Evolutionary conservation across 2,797 vertebrate species (phyloP).

Genomic region (Paramormyrops hopkinsi): DNA sequence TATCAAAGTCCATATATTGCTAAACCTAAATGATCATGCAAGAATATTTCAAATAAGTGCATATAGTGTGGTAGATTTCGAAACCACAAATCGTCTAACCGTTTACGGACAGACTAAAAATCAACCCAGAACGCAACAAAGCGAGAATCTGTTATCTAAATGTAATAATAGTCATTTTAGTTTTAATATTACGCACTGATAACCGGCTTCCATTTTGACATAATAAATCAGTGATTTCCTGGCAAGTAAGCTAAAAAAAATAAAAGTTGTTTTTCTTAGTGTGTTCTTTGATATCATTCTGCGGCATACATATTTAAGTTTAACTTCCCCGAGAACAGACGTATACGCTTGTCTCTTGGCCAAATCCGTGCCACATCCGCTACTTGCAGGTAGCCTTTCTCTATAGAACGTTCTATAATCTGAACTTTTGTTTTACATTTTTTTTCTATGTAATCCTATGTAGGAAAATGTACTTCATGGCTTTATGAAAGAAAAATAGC

Average conservation of each 20-base stretch:
- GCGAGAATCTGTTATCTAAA: not conserved
- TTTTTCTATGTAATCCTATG: not conserved
- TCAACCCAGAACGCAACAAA: not conserved
- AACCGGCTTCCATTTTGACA: not conserved
- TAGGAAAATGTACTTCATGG: not conserved
- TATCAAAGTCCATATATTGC: not conserved
- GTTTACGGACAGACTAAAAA: not conserved
- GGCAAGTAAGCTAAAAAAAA: not conserved
- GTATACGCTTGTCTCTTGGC: not conserved
- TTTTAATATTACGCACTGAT: not conserved
- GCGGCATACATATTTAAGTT: not conserved
- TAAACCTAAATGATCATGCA: not conserved
- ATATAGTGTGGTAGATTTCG: not conserved
- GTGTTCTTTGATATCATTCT: not conserved
- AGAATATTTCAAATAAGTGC: not conserved
- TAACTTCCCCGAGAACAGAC: not conserved
- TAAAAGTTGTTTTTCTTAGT: not conserved
- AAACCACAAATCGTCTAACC: not conserved
- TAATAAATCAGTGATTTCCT: not conserved
- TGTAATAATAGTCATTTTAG: conserved; percentile 2
- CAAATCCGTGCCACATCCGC: not conserved
- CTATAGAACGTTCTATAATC: not conserved
- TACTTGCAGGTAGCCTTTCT: not conserved
- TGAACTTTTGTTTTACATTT: not conserved
- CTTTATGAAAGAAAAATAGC: not conserved